Base-by-base conservation (phyloP, 2,888 invertebrate species). In the Alsophila aescularia region DNA sequence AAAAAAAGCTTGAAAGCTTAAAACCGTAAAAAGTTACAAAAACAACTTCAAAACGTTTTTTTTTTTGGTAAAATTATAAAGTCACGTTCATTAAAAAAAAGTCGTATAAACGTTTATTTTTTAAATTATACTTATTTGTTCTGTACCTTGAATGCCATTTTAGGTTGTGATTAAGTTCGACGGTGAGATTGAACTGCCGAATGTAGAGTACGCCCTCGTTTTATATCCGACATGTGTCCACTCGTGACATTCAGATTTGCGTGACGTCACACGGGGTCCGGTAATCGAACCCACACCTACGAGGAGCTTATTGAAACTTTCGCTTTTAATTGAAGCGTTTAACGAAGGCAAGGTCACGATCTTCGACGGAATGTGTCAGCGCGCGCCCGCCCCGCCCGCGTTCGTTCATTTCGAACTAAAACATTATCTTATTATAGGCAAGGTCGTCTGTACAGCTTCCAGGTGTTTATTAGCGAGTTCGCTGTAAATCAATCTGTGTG, bases 131-230 rank as follows among this genome's bases (percentile, higher is more conserved):
- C n/a, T n/a, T 6, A 13, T 2, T 32, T 32, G 32, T 6, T 44
- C 40, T 41, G 35, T 81, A 86, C 85, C 85, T 87, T 86, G 77
- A 85, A 85, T 78, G 84, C 81, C 85, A 87, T 87, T 77, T 77
- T 80, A 66, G 52, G 70, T 69, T 69, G 75, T 77, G 68, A 58
- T 72, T 67, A 69, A 75, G 74, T 80, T 75, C 68, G 72, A 72
- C 62, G 64, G 65, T 73, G 70, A 75, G 74, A 73, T 73, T 62
- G 78, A 76, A 84, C 79, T 85, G 83, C 69, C 69, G 69, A 70
- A 75, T 70, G 52, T 64, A 73, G 68, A 58, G 60, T 66, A 66
- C 53, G 70, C 54, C 70, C 79, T 73, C 77, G 69, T 81, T 85
- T 81, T 85, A 85, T 83, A 83, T 77, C 59, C 61, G 64, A 61